A percentile compares a stretch with the other conserved stretches of the same genome.
Conservation (phyloP, 2,797 vertebrate species). For the Brachymystax lenok region DNA sequence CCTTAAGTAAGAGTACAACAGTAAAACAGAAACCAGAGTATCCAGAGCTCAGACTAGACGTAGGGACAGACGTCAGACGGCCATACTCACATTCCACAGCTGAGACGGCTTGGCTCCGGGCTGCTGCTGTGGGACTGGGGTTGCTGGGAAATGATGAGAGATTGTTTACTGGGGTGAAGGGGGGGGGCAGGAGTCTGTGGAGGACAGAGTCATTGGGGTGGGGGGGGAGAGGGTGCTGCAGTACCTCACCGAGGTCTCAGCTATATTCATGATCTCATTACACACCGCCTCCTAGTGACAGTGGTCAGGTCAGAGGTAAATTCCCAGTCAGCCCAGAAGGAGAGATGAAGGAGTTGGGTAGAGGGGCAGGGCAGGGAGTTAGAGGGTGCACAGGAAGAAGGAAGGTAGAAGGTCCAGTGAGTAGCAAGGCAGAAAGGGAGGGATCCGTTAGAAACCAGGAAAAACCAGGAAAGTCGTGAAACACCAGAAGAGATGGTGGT, state of each 20-base stretch:
- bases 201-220: constrained; percentile 88
- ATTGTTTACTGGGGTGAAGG: constrained; percentile 94
- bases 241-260: constrained; percentile 99
- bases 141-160: constrained; percentile 99
- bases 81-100: constrained; percentile 91
- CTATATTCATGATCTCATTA: constrained; percentile 99
- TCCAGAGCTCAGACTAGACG: background rate
- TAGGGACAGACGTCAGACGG: background rate
- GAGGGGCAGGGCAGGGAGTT: constrained; percentile 51
- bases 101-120: constrained; percentile 88
- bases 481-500: constrained; percentile 82
- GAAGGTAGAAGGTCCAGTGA: constrained; percentile 74
- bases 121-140: constrained; percentile 95
- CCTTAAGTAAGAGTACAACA: background rate
- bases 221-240: constrained; percentile 97
- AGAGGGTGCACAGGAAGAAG: constrained; percentile 48
- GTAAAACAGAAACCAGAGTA: constrained; percentile 8
- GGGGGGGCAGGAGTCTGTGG: constrained; percentile 84
- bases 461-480: constrained; percentile 3
- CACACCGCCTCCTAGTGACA: constrained; percentile 93
- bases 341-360: constrained; percentile 64
- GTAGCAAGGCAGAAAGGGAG: constrained; percentile 78
- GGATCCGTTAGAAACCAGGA: constrained; percentile 81
- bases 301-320: constrained; percentile 37
- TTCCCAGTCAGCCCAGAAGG: constrained; percentile 70